Evolutionary conservation across 1,140 invertebrate genomes (phyloP).

Genomic region (Carcinoscorpius rotundicauda): DNA sequence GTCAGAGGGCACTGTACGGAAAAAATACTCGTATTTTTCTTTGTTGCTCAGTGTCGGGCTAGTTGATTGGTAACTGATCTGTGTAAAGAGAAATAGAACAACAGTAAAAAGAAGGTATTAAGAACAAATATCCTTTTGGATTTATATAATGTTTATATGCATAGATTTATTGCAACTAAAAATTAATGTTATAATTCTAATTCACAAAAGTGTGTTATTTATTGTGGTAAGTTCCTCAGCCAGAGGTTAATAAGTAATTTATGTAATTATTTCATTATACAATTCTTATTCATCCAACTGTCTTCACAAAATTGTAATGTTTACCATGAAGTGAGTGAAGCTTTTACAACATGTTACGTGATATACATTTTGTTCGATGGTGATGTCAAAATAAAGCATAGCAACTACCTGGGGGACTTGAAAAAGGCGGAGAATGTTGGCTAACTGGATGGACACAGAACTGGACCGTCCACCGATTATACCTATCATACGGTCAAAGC

Average conservation of each 20-base stretch:
- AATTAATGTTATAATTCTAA: neutral
- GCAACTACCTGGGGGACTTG: conserved; percentile 35
- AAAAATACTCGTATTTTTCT: conserved; percentile 44
- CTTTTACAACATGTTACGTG: too few relatives aligned
- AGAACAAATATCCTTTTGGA: too few relatives aligned
- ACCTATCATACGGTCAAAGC: conserved; percentile 23
- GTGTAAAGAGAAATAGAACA: conserved; percentile 9
- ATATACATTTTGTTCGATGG: neutral
- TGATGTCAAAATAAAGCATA: neutral
- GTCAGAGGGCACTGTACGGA: conserved; percentile 47
- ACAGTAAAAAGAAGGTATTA: neutral
- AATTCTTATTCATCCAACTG: too few relatives aligned
- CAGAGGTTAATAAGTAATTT: too few relatives aligned
- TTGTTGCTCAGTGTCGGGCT: conserved; percentile 42
- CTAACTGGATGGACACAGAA: conserved; percentile 43
- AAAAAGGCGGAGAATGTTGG: conserved; percentile 42
- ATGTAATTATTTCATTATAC: too few relatives aligned
- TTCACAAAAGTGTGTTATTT: neutral
- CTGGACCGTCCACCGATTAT: conserved; percentile 42
- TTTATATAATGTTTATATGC: neutral
- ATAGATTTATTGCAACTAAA: neutral
- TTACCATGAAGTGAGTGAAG: too few relatives aligned
- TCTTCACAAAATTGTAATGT: too few relatives aligned
- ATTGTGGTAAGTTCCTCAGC: too few relatives aligned
- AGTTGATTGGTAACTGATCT: conserved; percentile 48